Conservation (phyloP, 2,113 vertebrate genomes). For the Cervus canadensis region DNA sequence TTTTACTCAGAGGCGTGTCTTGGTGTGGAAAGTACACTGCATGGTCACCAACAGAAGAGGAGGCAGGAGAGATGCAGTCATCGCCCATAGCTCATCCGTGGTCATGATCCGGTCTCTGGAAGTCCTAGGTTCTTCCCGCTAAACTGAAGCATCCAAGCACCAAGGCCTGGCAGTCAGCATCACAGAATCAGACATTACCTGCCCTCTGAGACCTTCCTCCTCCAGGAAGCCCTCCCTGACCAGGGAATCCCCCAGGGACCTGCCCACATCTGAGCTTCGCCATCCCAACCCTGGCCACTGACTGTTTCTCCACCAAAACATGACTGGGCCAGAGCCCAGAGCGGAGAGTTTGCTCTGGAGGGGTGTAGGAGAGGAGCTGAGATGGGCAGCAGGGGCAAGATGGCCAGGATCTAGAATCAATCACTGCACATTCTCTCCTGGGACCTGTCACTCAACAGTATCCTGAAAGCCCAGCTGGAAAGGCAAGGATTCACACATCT, state of each 20-base stretch:
- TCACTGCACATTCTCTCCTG: background rate
- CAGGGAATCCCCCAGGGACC: background rate
- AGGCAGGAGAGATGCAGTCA: background rate
- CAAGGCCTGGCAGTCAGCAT: background rate
- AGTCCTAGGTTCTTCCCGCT: background rate
- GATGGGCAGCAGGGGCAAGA: background rate
- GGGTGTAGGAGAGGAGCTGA: background rate
- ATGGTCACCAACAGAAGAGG: background rate
- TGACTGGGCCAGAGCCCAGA: background rate
- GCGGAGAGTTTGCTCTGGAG: background rate
- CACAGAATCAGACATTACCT: background rate
- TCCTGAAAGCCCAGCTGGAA: background rate
- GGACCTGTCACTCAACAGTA: background rate
- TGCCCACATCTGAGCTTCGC: background rate
- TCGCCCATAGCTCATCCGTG: background rate
- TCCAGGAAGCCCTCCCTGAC: background rate
- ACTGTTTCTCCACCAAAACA: background rate
- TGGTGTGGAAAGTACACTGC: background rate
- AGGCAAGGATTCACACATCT: background rate
- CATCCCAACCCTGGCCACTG: background rate
- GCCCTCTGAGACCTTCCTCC: background rate
- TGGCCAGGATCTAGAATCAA: accelerated
- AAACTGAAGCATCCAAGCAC: background rate
- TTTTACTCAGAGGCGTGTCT: background rate
- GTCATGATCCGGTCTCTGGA: background rate